Evolutionary conservation across 1,140 invertebrate genomes (phyloP).

Genomic region (Arctopsyche grandis): DNA sequence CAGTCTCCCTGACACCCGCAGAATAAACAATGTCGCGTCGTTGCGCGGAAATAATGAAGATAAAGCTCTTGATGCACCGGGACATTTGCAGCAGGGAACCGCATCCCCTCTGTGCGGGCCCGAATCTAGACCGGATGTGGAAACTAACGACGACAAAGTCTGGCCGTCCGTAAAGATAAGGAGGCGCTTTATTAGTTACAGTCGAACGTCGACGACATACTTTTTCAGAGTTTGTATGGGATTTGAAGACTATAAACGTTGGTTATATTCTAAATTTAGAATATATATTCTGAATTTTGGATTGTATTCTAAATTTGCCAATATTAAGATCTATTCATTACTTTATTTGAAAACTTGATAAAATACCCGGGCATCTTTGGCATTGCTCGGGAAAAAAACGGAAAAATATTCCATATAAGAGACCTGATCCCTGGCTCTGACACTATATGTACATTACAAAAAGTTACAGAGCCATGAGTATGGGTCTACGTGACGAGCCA

Average conservation of each 20-base stretch:
- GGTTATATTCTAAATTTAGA: too few species aligned
- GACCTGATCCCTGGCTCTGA: too few species aligned
- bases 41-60: slow-evolving; percentile 6
- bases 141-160: slow-evolving; percentile 10
- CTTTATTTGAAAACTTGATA: too few species aligned
- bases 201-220: background rate
- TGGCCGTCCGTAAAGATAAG: background rate
- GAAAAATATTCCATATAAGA: too few species aligned
- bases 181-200: background rate
- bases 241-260: background rate
- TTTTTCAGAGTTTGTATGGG: background rate
- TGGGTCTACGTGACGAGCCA: too few species aligned
- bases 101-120: background rate
- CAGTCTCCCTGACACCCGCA: background rate
- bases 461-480: too few species aligned
- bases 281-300: too few species aligned
- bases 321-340: too few species aligned
- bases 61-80: slow-evolving; percentile 3
- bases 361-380: too few species aligned
- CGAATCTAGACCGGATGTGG: background rate
- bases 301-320: too few species aligned
- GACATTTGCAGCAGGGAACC: background rate
- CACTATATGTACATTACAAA: too few species aligned
- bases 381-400: too few species aligned
- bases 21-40: background rate